Evolutionary conservation across 2,888 invertebrate genomes (phyloP), one percentile per base, ranked within the genome.

Genomic region (Xestoiulus laeticollis): DNA sequence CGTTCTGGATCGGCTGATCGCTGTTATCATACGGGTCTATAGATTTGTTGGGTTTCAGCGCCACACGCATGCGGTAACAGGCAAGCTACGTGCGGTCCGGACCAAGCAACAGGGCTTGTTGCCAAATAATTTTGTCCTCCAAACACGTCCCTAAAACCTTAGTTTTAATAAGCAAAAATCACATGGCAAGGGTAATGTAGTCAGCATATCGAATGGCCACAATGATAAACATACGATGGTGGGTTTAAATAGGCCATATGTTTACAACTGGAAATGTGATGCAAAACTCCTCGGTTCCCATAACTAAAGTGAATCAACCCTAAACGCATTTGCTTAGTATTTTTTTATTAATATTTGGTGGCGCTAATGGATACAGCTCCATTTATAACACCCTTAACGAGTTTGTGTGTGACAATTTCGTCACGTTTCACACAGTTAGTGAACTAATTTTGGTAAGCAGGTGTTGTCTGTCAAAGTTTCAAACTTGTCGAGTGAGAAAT

Each of bases 91-190:
- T 68, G 68, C n/a, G 68, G 68, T 16, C 48, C 16, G 38, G 38
- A n/a, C 68, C 12, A 68, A 26, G 68, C 68, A 68, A 68, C 68
- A 68, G 68, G 68, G 68, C 68, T 68, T 8, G 68, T 22, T 68
- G 68, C 68, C 68, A 68, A n/a, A 68, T 10, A 68, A 68, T 26
- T 68, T 68, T 48, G 68, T 68, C 68, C 68, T 68, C 68, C 26
- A 68, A 22, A 68, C n/a, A 26, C 26, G 68, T 68, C 68, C 68
- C 26, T 10, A 26, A 26, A 68, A 38, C 38, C 38, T 3, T 4
- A 22, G 6, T 22, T 68, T 68, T 68, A 68, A 68, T 68, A 26
- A 68, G 68, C 68, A n/a, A n/a, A n/a, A 5, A 53, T 53, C 68
- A 6, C 68, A 26, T 26, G 68, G 26, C 22, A 22, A 22, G 68